These are phyloP conservation scores for Oligia fasciuncula DNA, from an alignment of 2,888 invertebrate genomes.

Conservation along the genomic window DNA sequence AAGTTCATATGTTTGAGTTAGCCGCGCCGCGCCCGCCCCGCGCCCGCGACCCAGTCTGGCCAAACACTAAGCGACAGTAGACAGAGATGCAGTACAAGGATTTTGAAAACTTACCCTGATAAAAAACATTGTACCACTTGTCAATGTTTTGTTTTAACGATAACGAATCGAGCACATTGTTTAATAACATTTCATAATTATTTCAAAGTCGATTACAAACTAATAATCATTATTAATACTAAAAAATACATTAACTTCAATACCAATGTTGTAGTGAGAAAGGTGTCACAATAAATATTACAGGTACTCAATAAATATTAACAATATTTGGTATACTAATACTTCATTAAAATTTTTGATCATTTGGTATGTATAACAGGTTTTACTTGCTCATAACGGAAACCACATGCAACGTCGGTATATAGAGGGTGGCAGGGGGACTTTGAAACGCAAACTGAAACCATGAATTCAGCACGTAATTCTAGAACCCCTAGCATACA, in stretches of 20 bases:
- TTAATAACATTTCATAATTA: neutral
- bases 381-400: neutral
- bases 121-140: neutral
- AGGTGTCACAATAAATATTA: constrained; percentile 39
- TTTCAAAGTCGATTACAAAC: constrained; percentile 10
- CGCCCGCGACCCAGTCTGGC: too few species aligned
- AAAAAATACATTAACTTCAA: constrained; percentile 18
- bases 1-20: too few species aligned
- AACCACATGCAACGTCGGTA: neutral
- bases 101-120: neutral
- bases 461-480: too few species aligned
- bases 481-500: too few species aligned
- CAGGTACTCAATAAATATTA: constrained; percentile 49
- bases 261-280: constrained; percentile 19
- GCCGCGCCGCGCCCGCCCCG: too few species aligned
- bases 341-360: constrained; percentile 68
- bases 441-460: too few species aligned
- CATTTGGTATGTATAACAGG: constrained; percentile 53
- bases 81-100: neutral
- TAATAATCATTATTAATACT: constrained; percentile 2
- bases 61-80: neutral
- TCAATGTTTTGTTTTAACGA: neutral
- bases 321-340: constrained; percentile 79
- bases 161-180: neutral
- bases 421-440: too few species aligned